These are phyloP conservation scores for Nyctalus aviator DNA, from an alignment of 2,797 vertebrate species.

Conservation along the genomic window DNA sequence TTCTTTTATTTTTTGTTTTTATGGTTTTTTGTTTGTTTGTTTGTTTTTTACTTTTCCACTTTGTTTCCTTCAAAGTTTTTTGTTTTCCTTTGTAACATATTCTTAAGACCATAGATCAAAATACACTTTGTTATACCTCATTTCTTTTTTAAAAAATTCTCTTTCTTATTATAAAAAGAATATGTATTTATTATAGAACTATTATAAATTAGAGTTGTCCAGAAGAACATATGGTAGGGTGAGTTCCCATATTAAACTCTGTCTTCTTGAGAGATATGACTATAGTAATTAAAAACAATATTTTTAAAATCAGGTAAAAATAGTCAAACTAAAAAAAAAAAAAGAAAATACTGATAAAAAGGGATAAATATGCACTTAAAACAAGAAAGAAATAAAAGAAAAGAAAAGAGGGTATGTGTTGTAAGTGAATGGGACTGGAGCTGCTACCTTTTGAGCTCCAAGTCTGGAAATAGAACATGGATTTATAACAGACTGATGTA, in stretches of 20 bases:
- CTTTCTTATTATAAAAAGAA: background rate
- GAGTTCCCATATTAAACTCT: background rate
- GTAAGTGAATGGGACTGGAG: background rate
- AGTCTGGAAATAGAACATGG: background rate
- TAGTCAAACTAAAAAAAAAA: background rate
- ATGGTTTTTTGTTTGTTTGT: background rate
- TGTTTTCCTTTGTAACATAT: slow-evolving; percentile 16
- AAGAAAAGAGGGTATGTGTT: background rate
- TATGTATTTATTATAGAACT: slow-evolving; percentile 4
- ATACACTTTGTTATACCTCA: background rate
- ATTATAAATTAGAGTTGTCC: background rate
- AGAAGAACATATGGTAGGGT: background rate
- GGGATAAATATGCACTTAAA: background rate
- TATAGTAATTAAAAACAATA: background rate
- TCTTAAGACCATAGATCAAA: background rate
- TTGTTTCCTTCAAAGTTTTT: slow-evolving; percentile 1
- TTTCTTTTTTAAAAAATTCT: background rate
- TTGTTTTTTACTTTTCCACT: background rate
- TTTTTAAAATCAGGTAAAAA: slow-evolving; percentile 2
- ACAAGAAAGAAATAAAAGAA: background rate
- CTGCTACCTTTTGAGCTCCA: background rate
- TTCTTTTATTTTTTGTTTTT: background rate
- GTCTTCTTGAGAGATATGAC: background rate
- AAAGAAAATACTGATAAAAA: background rate
- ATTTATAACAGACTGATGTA: no score